Percentiles rank a stretch among this genome's conserved stretches.
Evolutionary conservation across 37 sponge, comb jelly and placozoan species (phyloP).

Genomic region (Hormiphora californensis): DNA sequence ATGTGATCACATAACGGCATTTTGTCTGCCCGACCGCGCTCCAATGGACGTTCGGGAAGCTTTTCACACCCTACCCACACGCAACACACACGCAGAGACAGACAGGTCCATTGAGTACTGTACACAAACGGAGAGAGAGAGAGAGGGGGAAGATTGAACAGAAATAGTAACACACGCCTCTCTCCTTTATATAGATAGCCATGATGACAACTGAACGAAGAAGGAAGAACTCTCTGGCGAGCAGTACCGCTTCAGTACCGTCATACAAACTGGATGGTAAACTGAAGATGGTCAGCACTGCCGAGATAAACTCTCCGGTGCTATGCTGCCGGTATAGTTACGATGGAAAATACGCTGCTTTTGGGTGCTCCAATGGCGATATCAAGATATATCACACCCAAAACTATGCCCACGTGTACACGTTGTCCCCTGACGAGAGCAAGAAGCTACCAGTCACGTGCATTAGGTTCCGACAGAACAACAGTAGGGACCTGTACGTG

Average conservation of each 20-base stretch:
- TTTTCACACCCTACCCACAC: no score
- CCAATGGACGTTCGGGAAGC: no score
- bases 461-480: not conserved
- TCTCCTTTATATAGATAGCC: no score
- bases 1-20: no score
- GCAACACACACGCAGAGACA: no score
- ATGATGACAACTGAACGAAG: no score
- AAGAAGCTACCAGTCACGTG: slow-evolving; percentile 48
- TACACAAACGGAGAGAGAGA: no score
- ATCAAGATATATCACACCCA: slow-evolving; percentile 40
- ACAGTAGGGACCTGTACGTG: not conserved
- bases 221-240: slow-evolving; percentile 7
- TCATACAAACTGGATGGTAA: slow-evolving; percentile 32
- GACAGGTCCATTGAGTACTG: no score
- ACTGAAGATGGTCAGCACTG: not conserved
- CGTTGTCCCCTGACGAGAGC: slow-evolving; percentile 1
- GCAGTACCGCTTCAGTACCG: not conserved
- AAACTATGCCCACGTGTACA: slow-evolving; percentile 17
- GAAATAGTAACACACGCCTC: no score
- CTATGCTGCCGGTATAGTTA: slow-evolving; percentile 10
- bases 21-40: no score
- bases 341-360: slow-evolving; percentile 40
- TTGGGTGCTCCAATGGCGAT: slow-evolving; percentile 55
- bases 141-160: no score
- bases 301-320: slow-evolving; percentile 19